These are phyloP conservation scores for Scaptomyza reducta DNA, from an alignment of 2,888 invertebrate species.

Conservation along the genomic window DNA sequence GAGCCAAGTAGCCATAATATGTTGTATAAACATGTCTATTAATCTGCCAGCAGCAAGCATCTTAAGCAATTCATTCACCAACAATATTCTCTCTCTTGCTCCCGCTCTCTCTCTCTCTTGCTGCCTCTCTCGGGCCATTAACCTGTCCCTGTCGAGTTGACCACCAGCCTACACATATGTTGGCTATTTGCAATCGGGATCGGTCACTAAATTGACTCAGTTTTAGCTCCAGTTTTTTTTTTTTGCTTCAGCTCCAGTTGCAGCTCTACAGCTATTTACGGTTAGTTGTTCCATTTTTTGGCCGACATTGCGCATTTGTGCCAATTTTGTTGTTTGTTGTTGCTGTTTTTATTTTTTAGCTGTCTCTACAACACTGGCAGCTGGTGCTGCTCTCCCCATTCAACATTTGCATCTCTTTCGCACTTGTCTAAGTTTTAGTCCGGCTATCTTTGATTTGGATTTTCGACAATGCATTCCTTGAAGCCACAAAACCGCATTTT, in stretches of 20 bases:
- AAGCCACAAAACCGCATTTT: constrained; percentile 72
- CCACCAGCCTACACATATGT: constrained; percentile 55
- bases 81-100: constrained; percentile 26
- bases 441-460: constrained; percentile 55
- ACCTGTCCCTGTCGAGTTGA: constrained; percentile 41
- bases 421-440: constrained; percentile 18
- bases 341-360: constrained; percentile 15
- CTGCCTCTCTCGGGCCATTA: not conserved
- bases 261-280: constrained; percentile 49
- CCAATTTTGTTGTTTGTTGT: constrained; percentile 63
- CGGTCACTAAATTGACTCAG: constrained; percentile 50
- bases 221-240: constrained; percentile 13
- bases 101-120: constrained; percentile 3
- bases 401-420: constrained; percentile 18
- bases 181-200: constrained; percentile 51
- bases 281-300: constrained; percentile 78
- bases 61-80: constrained; percentile 32
- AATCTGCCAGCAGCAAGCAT: constrained; percentile 21
- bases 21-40: constrained; percentile 34
- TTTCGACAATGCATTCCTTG: constrained; percentile 72
- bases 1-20: constrained; percentile 9
- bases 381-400: constrained; percentile 20
- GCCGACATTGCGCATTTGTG: constrained; percentile 65
- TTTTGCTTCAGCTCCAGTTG: constrained; percentile 9
- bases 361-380: constrained; percentile 34